Base-by-base conservation (phyloP, 2,797 vertebrate species). In the Enteromius treurensis region DNA sequence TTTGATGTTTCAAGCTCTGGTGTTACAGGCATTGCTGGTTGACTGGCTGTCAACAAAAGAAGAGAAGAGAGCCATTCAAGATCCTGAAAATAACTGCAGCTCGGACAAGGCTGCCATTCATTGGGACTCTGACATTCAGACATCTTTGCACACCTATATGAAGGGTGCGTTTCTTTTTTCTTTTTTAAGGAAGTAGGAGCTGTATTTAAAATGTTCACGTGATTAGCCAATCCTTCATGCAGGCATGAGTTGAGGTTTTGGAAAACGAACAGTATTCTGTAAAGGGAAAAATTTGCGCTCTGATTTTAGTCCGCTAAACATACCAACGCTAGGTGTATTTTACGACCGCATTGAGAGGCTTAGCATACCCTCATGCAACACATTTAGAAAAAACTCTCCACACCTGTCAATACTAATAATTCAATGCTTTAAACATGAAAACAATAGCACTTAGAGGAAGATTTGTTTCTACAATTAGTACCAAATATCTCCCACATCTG, bases 11-110 rank as follows among this genome's bases (percentile, higher is more conserved):
- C 91, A 89, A 92, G 91, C 90, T 86, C 92, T 90, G 90, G 92
- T 94, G 95, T 95, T 94, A 95, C 93, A 93, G 93, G 95, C 95
- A 95, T 94, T 94, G 93, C 92, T 92, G 92, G 93, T 91, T 94
- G 94, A 95, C 90, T 94, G 93, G 93, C 93, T 94, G 92, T 95
- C 94, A 95, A 95, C 94, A 95, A 95, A 95, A 92, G 92, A 91
- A 91, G 91, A 93, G 91, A 94, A 94, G 93, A 94, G 92, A 94
- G 91, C 89, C 91, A 94, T 95, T 95, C 93, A 94, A 91, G 90
- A 88, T 89, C 91, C 89, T 91, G 92, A 94, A 94, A 94, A 95
- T 93, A 91, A 93, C 91, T 91, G 84, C 69, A 89, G 90, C 92
- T 88, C 77, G 90, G 91, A 93, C 92, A 92, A 94, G 93, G 91